Percentiles rank a stretch among this genome's conserved stretches.
These are phyloP conservation scores for Orchestia grillus DNA, from an alignment of 1,140 invertebrate genomes.

Conservation along the genomic window DNA sequence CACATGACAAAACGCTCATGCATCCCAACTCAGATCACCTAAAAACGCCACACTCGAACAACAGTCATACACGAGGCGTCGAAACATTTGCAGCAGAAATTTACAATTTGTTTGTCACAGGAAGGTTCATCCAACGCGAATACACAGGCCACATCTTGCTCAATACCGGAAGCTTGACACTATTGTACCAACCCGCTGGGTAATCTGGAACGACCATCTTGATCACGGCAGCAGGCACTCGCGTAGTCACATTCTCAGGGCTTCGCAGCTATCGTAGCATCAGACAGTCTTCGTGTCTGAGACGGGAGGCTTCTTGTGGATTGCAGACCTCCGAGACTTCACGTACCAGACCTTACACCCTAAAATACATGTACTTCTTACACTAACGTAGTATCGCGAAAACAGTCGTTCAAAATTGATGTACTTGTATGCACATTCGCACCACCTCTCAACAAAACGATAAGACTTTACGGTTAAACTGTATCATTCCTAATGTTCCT, in stretches of 20 bases:
- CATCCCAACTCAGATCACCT: background rate
- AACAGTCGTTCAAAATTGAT: too few species aligned
- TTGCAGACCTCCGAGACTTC: too few species aligned
- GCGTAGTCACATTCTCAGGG: background rate
- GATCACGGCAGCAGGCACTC: background rate
- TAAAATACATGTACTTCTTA: too few species aligned
- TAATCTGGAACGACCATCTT: background rate
- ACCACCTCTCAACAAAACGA: too few species aligned
- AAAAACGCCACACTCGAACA: background rate
- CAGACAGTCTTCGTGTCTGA: background rate
- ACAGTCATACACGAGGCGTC: background rate
- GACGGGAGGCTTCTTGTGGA: too few species aligned
- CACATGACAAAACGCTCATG: background rate
- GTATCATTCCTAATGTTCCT: too few species aligned
- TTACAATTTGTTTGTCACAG: background rate
- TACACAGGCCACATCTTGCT: background rate
- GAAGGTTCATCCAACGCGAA: background rate
- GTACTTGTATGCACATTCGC: too few species aligned
- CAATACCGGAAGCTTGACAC: background rate
- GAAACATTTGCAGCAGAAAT: background rate
- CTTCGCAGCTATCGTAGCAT: background rate
- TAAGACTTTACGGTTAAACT: too few species aligned
- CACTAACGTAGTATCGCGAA: too few species aligned
- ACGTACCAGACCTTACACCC: too few species aligned
- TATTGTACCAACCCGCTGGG: too few species aligned